Evolutionary conservation across 2,797 vertebrate genomes (phyloP).

Genomic region (Threskiornis aethiopicus): DNA sequence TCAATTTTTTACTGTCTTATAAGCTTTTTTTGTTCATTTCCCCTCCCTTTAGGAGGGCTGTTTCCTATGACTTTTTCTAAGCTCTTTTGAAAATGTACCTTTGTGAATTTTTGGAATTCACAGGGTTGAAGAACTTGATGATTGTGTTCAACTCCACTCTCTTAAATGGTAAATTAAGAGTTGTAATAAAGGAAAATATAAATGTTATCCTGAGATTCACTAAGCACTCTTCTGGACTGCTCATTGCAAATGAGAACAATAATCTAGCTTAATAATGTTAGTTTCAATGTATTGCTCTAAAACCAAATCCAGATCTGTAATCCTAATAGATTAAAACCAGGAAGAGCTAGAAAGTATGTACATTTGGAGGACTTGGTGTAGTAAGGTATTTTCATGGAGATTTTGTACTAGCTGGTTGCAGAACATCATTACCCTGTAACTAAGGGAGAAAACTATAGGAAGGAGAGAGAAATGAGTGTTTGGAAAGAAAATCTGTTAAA

Average conservation of each 20-base stretch:
- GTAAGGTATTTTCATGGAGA: neutral
- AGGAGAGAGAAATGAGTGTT: neutral
- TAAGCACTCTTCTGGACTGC: neutral
- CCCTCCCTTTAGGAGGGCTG: neutral
- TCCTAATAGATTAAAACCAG: neutral
- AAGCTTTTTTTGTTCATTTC: neutral
- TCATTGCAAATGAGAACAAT: neutral
- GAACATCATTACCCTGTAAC: neutral
- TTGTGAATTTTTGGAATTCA: neutral
- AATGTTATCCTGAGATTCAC: neutral
- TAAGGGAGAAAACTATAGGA: neutral
- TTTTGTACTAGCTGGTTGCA: neutral
- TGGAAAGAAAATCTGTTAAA: neutral
- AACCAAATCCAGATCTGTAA: neutral
- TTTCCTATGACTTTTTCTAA: neutral
- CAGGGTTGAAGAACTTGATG: neutral
- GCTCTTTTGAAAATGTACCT: neutral
- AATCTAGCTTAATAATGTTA: neutral
- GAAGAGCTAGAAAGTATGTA: neutral
- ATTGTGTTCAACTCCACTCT: neutral
- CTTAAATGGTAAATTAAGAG: neutral
- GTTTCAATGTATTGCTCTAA: neutral
- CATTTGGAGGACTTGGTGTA: neutral
- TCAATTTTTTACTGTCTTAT: neutral
- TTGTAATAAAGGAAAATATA: neutral